Evolutionary conservation across 2,113 vertebrate species (phyloP), one percentile per base, ranked within the genome.

Genomic region (Rhipidura dahli): DNA sequence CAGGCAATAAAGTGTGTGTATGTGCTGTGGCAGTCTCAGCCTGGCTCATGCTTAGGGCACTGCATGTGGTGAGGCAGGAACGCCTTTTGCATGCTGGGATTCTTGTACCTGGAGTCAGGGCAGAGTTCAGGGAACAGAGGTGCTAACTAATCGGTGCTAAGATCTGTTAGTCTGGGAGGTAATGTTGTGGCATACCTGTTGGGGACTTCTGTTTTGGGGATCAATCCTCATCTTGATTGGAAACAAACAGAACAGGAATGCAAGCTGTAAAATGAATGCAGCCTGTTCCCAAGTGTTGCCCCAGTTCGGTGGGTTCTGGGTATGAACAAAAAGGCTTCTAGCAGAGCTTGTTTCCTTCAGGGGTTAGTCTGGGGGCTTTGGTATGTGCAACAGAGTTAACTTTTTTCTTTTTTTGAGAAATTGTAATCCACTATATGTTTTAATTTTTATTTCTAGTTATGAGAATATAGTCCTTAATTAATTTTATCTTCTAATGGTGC

Each of bases 141-240:
- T 87, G 64, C 39, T 59, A 17, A 13, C 26, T 37, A 3, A 8
- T 33, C 0, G 0, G 3, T 31, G 45, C 63, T 37, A 6, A 28
- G 22, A 10, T 69, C 54, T 60, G 31, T 59, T 66, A 23, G 39
- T 69, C 11, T 75, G 44, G 33, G 37, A 71, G 28, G 50, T 66
- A 14, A 51, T 1, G 3, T 4, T 28, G 13, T 60, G 28, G 19
- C 6, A 16, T 2, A 56, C 18, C n/a, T 83, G 66, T 11, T 59
- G 64, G 59, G 31, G 35, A 22, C 17, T 71, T 61, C 31, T 89
- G 31, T 9, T 91, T 47, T 72, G 54, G 40, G 37, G 23, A 26
- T 72, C 70, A 54, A 0, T 57, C 57, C 24, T 87, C 39, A 22
- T 63, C 68, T 40, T 63, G 80, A 14, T 19, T 50, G 68, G 83